Conservation (phyloP, 2,888 invertebrate genomes). For the Caenorhabditis sp. region DNA sequence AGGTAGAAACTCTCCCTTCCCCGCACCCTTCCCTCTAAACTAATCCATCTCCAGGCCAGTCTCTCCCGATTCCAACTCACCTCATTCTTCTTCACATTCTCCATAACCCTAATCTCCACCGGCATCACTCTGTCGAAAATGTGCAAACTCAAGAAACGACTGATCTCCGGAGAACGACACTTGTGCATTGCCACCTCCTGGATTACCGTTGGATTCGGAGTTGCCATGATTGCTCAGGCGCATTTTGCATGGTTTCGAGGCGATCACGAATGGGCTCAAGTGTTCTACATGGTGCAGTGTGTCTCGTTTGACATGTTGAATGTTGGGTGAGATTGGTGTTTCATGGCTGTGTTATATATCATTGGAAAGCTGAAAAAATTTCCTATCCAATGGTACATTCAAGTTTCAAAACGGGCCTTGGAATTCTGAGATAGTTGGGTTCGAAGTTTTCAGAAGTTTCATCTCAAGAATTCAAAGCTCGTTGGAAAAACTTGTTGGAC, state of each 20-base stretch:
- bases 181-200: conserved; percentile 31
- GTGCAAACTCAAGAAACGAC: conserved; percentile 42
- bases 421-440: too few relatives aligned
- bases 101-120: conserved; percentile 11
- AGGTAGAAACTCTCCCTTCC: too few relatives aligned
- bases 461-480: too few relatives aligned
- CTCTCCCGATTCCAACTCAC: conserved; percentile 23
- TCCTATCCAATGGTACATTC: too few relatives aligned
- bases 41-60: conserved; percentile 7
- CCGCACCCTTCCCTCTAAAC: not conserved
- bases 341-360: too few relatives aligned
- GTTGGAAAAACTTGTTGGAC: too few relatives aligned
- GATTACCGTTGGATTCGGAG: conserved; percentile 31
- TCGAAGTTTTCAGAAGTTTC: too few relatives aligned
- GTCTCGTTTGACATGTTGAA: conserved; percentile 43
- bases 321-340: conserved; percentile 32
- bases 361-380: too few relatives aligned
- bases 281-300: conserved; percentile 27
- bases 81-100: conserved; percentile 34
- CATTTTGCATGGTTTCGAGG: conserved; percentile 48
- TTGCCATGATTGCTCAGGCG: conserved; percentile 22
- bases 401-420: too few relatives aligned
- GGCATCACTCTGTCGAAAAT: conserved; percentile 32
- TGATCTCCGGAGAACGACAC: conserved; percentile 13
- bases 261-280: conserved; percentile 24